phyloP scores from a whole-genome alignment of 2,113 vertebrate species.

The Tetrao urogallus region DNA sequence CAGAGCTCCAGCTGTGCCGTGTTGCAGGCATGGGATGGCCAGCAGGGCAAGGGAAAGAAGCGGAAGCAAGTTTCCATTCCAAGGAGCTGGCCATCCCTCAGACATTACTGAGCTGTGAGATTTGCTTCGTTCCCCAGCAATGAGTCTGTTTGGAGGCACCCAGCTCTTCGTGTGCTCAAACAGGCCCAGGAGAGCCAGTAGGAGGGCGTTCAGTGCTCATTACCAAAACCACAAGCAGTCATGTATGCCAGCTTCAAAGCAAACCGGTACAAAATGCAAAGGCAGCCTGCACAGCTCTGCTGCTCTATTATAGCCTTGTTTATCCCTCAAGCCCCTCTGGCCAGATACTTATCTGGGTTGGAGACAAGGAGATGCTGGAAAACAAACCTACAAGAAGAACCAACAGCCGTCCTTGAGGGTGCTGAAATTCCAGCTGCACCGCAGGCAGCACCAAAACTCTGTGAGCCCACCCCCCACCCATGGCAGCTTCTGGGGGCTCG shows the following conservation, averaged over 20 bases:
- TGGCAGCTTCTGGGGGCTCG: background rate
- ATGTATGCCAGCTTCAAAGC: conserved; percentile 15
- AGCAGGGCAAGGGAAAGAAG: background rate
- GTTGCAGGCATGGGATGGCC: background rate
- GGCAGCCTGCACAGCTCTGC: background rate
- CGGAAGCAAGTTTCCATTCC: background rate
- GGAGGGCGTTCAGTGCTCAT: background rate
- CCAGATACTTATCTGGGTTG: background rate
- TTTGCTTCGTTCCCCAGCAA: background rate
- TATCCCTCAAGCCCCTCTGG: background rate
- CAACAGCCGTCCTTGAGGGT: background rate
- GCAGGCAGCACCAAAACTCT: background rate
- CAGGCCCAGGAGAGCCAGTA: background rate
- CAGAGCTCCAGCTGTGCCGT: background rate
- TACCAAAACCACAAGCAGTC: background rate
- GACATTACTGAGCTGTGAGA: background rate
- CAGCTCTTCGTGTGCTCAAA: background rate
- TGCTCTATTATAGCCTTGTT: background rate
- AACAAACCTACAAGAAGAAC: background rate
- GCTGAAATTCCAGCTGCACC: background rate
- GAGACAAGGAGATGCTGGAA: background rate
- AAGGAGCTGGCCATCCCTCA: background rate
- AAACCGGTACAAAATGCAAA: background rate
- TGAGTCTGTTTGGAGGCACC: background rate
- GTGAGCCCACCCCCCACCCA: background rate